A percentile compares a stretch with the other conserved stretches of the same genome.
phyloP scores from a whole-genome alignment of 2,797 vertebrate genomes.

The Argya squamiceps region DNA sequence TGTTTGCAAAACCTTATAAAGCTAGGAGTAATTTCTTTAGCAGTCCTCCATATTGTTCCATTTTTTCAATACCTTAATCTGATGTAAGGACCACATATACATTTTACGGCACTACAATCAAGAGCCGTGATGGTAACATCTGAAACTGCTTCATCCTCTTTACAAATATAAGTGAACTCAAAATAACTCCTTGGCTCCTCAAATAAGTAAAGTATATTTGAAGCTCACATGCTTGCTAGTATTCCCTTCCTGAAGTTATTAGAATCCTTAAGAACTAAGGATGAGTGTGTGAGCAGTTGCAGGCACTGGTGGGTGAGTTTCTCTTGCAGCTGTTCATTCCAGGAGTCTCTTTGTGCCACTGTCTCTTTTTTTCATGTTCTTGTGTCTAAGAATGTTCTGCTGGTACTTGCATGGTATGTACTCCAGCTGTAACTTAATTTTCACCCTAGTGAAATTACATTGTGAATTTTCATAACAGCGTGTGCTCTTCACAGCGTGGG shows the following conservation, averaged over 20 bases:
- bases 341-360: conserved; percentile 30
- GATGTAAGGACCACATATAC: not conserved
- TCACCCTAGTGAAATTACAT: not conserved
- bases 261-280: not conserved
- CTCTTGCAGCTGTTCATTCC: conserved; percentile 71
- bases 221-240: not conserved
- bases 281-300: conserved; percentile 22
- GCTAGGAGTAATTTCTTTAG: not conserved
- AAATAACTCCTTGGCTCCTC: conserved; percentile 21
- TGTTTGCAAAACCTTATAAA: not conserved
- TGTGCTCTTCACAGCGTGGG: not conserved
- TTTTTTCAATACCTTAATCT: not conserved
- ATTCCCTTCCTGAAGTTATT: conserved; percentile 8
- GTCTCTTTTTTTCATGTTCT: not conserved
- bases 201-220: not conserved
- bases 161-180: not conserved
- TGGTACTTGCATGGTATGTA: conserved; percentile 29
- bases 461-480: not conserved
- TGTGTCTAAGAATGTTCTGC: conserved; percentile 45
- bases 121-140: not conserved
- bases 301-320: not conserved
- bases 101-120: not conserved
- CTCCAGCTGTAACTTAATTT: conserved; percentile 26
- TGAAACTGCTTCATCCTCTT: not conserved
- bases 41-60: not conserved